Percentiles rank a stretch among this genome's conserved stretches.
phyloP scores from a whole-genome alignment of 2,113 vertebrate species.

The Malurus elegans region DNA sequence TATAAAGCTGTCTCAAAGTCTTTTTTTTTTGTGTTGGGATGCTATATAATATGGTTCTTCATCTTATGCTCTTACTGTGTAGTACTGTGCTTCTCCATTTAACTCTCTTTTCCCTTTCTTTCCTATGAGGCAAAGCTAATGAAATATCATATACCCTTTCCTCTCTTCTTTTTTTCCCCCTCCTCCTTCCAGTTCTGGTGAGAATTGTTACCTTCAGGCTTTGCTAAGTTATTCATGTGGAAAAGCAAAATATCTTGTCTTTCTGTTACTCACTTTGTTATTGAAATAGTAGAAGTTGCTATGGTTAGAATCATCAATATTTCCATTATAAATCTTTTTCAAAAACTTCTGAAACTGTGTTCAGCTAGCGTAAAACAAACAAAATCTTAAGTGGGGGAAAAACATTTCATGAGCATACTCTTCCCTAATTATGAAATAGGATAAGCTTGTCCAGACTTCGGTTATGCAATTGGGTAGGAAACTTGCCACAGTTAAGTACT shows the following conservation, averaged over 20 bases:
- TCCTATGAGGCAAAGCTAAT: background rate
- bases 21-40: background rate
- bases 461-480: conserved; percentile 6
- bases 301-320: conserved; percentile 41
- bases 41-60: background rate
- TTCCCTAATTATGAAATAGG: conserved; percentile 32
- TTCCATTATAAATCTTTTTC: conserved; percentile 52
- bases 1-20: background rate
- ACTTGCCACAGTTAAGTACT: background rate
- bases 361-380: conserved; percentile 53
- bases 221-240: background rate
- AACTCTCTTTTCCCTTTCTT: background rate
- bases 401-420: conserved; percentile 16
- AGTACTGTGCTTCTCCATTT: background rate
- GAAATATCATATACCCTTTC: background rate
- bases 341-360: conserved; percentile 38
- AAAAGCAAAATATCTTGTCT: background rate
- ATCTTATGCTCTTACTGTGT: background rate
- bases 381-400: conserved; percentile 27
- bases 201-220: background rate
- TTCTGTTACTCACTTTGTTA: conserved; percentile 1
- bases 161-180: rapidly evolving
- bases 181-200: background rate
- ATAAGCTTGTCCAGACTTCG: conserved; percentile 11
- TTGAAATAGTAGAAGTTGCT: conserved; percentile 32